phyloP scores from a whole-genome alignment of 1,140 invertebrate species.

The Eurosta solidaginis region DNA sequence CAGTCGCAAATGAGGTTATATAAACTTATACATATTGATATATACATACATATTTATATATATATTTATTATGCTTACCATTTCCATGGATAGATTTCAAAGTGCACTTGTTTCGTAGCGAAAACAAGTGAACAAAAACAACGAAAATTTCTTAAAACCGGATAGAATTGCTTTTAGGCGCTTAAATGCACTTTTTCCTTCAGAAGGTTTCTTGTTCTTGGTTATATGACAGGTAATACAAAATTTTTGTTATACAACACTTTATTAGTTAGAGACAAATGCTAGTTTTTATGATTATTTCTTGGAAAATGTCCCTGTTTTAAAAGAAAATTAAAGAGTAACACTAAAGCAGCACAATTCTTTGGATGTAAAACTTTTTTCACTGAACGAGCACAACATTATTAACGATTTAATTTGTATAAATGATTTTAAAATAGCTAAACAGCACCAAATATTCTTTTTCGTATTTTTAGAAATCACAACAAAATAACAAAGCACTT shows the following conservation, averaged over 20 bases:
- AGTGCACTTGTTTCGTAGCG: slow-evolving; percentile 24
- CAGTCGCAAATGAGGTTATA: slow-evolving; percentile 15
- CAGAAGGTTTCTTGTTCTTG: too few relatives aligned
- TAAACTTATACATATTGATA: too few relatives aligned
- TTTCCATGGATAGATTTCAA: slow-evolving; percentile 19
- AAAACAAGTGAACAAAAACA: slow-evolving; percentile 24
- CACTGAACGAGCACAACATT: slow-evolving; percentile 18
- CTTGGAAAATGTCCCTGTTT: neutral
- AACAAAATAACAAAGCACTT: neutral
- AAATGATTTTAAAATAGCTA: too few relatives aligned
- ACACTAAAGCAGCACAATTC: neutral
- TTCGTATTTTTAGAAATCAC: neutral
- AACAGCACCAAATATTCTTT: neutral
- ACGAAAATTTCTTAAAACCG: slow-evolving; percentile 9
- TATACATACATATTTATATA: too few relatives aligned
- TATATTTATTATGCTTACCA: slow-evolving; percentile 17
- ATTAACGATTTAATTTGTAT: too few relatives aligned
- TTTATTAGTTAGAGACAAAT: too few relatives aligned
- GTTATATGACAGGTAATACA: too few relatives aligned
- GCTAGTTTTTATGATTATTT: too few relatives aligned
- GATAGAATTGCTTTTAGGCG: slow-evolving; percentile 12
- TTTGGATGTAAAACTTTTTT: slow-evolving; percentile 12
- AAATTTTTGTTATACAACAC: too few relatives aligned
- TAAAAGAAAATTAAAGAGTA: neutral
- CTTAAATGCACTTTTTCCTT: neutral